Evolutionary conservation across 1,140 invertebrate genomes (phyloP), one percentile per base, ranked within the genome.

Genomic region (Nasonia longicornis): DNA sequence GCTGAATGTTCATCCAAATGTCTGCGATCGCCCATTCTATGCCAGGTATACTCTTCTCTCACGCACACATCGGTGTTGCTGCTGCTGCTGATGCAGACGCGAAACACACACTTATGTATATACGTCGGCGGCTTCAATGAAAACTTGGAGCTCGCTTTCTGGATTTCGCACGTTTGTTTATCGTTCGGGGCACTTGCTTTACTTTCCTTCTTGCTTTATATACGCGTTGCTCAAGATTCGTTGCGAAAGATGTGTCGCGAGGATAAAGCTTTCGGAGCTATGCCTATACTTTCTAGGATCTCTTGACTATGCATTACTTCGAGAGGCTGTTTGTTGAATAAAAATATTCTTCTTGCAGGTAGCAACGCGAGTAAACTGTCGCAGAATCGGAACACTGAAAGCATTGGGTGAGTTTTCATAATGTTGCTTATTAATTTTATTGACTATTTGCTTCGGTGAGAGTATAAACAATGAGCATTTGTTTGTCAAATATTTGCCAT

Each of bases 21-120:
- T 93, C 93, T 86, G 91, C 92, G 88, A 91, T 93, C 91, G 92
- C 93, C 89, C 92, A 93, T 92, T 92, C 92, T 88, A 91, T 93
- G 89, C 90, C 92, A 93, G 92, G 92, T 93, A 91, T 74, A 73
- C 22, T 14, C 64, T 67, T 26, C 58, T n/a, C 58, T n/a, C 22
- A 67, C 29, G 22, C 11, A 67, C 64, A 31, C 63, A 42, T 63
- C 58, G 42, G 29, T 73, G 26, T 22, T 35, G 31, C 31, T 35
- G 38, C 8, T 42, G 38, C 3, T 42, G 38, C 38, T 42, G 38
- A 58, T 74, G 22, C 22, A 38, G 35, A 38, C 69, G 52, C 52
- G 4, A 58, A 58, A 42, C 31, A 35, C 4, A 35, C 4, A 35
- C 31, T 35, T 35, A 26, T 26, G 26, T 35, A 35, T 35, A 35